Evolutionary conservation across 2,797 vertebrate genomes (phyloP).

Genomic region (Channa striata): DNA sequence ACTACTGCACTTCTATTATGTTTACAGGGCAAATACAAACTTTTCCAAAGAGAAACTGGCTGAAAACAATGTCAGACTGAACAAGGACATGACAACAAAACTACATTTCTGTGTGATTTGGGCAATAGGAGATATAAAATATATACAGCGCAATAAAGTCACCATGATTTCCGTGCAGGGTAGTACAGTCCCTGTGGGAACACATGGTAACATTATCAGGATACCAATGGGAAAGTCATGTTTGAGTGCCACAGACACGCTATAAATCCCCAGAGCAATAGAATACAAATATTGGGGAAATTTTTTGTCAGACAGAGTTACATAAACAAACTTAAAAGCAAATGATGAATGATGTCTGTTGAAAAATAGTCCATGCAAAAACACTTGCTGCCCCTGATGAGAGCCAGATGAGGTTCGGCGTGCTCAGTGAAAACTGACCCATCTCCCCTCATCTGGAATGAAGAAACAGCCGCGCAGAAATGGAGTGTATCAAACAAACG

Average conservation of each 20-base stretch:
- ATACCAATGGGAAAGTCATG: constrained; percentile 32
- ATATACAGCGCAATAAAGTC: not conserved
- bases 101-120: not conserved
- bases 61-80: constrained; percentile 14
- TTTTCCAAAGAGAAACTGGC: not conserved
- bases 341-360: constrained; percentile 69
- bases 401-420: constrained; percentile 72
- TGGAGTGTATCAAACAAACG: constrained; percentile 72
- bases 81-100: not conserved
- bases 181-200: not conserved
- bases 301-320: constrained; percentile 59
- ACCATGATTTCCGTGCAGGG: constrained; percentile 6
- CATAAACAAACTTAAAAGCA: constrained; percentile 67
- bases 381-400: constrained; percentile 66
- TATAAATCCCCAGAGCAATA: constrained; percentile 47
- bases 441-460: constrained; percentile 64
- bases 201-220: constrained; percentile 16
- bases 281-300: constrained; percentile 60
- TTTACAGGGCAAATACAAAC: not conserved
- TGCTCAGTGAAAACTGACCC: constrained; percentile 62
- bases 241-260: constrained; percentile 39
- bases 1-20: not conserved
- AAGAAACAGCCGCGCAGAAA: constrained; percentile 63
- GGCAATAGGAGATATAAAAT: not conserved
- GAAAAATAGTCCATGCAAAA: constrained; percentile 68